Evolutionary conservation across 2,888 invertebrate species (phyloP), one percentile per base, ranked within the genome.

Genomic region (Fragum fragum): DNA sequence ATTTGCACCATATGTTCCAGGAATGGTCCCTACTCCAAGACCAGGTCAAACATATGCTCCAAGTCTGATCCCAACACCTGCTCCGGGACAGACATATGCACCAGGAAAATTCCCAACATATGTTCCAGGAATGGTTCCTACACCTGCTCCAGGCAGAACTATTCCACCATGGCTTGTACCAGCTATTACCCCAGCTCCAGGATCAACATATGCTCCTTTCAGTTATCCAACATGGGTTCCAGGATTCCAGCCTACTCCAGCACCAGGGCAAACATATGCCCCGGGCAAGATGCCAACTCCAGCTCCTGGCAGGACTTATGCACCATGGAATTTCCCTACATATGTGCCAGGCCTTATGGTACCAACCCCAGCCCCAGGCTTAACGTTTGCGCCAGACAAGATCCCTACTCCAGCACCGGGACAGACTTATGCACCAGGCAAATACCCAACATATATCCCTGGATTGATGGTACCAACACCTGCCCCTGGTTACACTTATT

Each of bases 341-440:
- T 87, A 73, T 72, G 80, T 83, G 18, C 89, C 89, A 79, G 83
- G 84, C 9, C n/a, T 47, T 18, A 85, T 82, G 78, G 78, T 77
- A 11, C 88, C 88, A 73, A 88, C 88, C n/a, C 85, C 87, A 63
- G 81, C 81, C 1, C 87, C 87, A 63, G 85, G 86, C 1, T 11
- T 69, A 18, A 87, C 88, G n/a, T 88, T 79, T 79, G 81, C 86
- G 7, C 87, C 87, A 81, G 59, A 77, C 18, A 42, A 76, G 47
- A 73, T 85, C 18, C 88, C 88, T 68, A 88, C 88, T 42, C 78
- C 82, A 76, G 79, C 74, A 16, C 79, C 78, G 63, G 83, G 86
- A 18, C 55, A 47, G 14, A 81, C 86, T 21, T 84, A 81, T 74
- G 78, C 81, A 3, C 85, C 86, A 57, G 83, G 83, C 14, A 79